Conservation (phyloP, 2,797 vertebrate genomes). For the Sciaenops ocellatus region DNA sequence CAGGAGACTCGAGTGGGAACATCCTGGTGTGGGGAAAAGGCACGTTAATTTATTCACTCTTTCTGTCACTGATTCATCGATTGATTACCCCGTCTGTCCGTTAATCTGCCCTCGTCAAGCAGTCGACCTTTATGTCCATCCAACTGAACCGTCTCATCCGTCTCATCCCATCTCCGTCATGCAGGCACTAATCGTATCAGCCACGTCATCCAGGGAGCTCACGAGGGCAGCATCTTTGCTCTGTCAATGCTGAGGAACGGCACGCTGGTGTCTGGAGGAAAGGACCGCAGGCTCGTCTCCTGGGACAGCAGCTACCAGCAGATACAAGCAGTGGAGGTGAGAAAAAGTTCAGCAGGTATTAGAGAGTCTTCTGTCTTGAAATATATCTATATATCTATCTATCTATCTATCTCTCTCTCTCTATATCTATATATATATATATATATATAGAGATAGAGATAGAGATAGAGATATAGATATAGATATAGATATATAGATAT, state of each 20-base stretch:
- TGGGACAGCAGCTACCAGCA: constrained; percentile 96
- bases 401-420: no score
- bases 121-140: constrained; percentile 44
- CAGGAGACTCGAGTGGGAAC: constrained; percentile 98
- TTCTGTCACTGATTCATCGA: constrained; percentile 22
- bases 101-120: constrained; percentile 36
- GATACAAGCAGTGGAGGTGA: constrained; percentile 93
- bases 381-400: background rate
- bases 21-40: constrained; percentile 99
- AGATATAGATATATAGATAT: no score
- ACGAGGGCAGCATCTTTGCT: constrained; percentile 96
- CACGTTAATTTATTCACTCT: background rate
- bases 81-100: constrained; percentile 36
- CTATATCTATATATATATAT: no score
- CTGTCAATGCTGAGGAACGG: constrained; percentile 96
- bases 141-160: constrained; percentile 34
- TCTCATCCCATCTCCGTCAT: constrained; percentile 58
- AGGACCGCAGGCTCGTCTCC: constrained; percentile 94
- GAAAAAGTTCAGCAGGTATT: constrained; percentile 12
- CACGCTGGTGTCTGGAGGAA: constrained; percentile 95
- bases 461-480: no score
- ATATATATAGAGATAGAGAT: no score
- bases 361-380: background rate
- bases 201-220: constrained; percentile 93
- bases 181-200: constrained; percentile 97